Conservation (phyloP, 2,888 invertebrate species). For the Cistogaster globosa region DNA sequence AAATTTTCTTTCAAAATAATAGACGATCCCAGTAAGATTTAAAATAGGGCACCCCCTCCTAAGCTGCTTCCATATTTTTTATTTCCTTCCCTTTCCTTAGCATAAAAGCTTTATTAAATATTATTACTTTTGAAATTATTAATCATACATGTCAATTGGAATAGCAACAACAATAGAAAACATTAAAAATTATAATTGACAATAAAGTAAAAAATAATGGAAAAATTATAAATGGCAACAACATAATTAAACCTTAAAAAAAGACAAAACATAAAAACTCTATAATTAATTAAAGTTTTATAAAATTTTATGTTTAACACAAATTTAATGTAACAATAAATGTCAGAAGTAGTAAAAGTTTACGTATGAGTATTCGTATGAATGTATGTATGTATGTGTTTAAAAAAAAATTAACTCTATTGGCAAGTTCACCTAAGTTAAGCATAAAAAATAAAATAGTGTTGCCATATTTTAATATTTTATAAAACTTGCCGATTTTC, state of each 20-base stretch:
- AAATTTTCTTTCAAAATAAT: too few species aligned
- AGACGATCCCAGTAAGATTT: too few species aligned
- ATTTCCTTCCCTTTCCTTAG: too few species aligned
- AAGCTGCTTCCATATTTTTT: too few species aligned
- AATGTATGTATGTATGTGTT: too few species aligned
- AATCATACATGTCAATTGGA: conserved; percentile 21
- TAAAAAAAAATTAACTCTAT: neutral
- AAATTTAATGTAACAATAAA: conserved; percentile 22
- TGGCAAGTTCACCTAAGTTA: neutral
- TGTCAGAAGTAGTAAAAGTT: conserved; percentile 24
- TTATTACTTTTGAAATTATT: conserved; percentile 9
- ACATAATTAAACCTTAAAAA: too few species aligned
- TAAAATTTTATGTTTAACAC: too few species aligned
- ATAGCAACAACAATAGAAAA: conserved; percentile 1
- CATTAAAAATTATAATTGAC: conserved; percentile 7
- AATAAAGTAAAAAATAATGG: neutral
- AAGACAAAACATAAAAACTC: too few species aligned
- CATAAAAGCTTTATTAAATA: too few species aligned
- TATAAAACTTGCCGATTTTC: neutral
- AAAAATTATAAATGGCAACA: neutral
- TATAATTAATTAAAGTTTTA: too few species aligned
- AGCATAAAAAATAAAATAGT: neutral
- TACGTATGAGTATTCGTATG: too few species aligned
- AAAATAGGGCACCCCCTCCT: too few species aligned
- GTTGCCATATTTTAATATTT: conserved; percentile 19